These are phyloP conservation scores for Dione juno DNA, from an alignment of 2,888 invertebrate genomes.

Conservation along the genomic window DNA sequence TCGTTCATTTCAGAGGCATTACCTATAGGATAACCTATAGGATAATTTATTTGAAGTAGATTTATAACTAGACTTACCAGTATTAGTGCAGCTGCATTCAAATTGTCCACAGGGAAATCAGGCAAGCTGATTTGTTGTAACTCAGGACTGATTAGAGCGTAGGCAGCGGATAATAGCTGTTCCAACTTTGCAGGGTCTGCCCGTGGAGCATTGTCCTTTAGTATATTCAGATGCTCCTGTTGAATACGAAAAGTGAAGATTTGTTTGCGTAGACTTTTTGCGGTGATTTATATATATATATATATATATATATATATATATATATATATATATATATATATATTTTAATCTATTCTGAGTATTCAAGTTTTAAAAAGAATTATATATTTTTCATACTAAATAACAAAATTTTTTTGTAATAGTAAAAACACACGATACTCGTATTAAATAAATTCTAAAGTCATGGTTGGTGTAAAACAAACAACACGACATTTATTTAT, in stretches of 20 bases:
- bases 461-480: conserved; percentile 30
- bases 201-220: conserved; percentile 73
- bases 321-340: too few species aligned
- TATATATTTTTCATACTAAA: not conserved
- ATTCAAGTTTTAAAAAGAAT: not conserved
- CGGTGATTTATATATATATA: too few species aligned
- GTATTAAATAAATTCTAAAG: conserved; percentile 23
- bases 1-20: not conserved
- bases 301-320: too few species aligned
- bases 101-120: conserved; percentile 94
- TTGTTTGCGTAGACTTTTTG: too few species aligned
- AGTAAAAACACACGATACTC: conserved; percentile 6
- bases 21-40: too few species aligned
- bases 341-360: too few species aligned
- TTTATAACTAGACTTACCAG: conserved; percentile 79
- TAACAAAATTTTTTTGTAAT: too few species aligned
- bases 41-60: not conserved
- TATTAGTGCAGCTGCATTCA: conserved; percentile 86
- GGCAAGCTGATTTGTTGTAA: conserved; percentile 89
- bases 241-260: conserved; percentile 36
- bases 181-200: conserved; percentile 80
- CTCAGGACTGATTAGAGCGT: conserved; percentile 91
- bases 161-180: conserved; percentile 89
- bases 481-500: conserved; percentile 20
- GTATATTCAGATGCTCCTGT: conserved; percentile 79